Evolutionary conservation across 37 sponge, comb jelly and placozoan genomes (phyloP), one percentile per base, ranked within the genome.

Genomic region (Bolinopsis microptera): DNA sequence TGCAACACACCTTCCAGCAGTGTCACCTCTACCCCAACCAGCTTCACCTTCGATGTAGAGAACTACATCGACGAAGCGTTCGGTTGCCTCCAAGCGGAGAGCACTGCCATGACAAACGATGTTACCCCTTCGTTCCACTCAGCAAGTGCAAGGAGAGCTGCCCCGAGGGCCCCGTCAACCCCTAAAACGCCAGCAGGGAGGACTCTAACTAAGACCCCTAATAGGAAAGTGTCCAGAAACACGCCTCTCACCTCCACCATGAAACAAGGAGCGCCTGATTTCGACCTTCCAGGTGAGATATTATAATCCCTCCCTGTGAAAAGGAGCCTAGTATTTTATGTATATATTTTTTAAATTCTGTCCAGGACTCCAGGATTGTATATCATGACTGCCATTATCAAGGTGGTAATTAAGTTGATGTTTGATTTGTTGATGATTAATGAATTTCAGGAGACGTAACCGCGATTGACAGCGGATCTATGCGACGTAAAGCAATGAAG

Each of bases 181-280:
- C 61, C 61, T 13, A 48, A 48, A 48, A 48, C 61, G 61, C 5
- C 75, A n/a, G 75, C 75, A 8, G n/a, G n/a, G n/a, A n/a, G n/a
- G n/a, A n/a, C n/a, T n/a, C n/a, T n/a, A n/a, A n/a, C n/a, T 72
- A 80, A 80, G 23, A 80, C 82, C 18, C 82, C 82, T 2, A 80
- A 34, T 36, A 80, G 82, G 22, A 80, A 80, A 31, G 82, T 80
- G 2, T 36, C 82, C 1, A 80, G 82, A 34, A 80, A 80, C 82
- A 80, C 82, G 5, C 82, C 82, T 36, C 82, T 80, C 0, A 80
- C 82, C 32, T 80, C 82, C 38, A 80, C 82, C 23, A 80, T 80
- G 82, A 80, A 22, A 31, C 36, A 80, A 9, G 82, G 82, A 34
- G 82, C 82, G 2, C 38, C 82, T 32, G 38, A 32, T 1, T 80